A percentile compares a stretch with the other conserved stretches of the same genome.
Evolutionary conservation across 2,797 vertebrate genomes (phyloP).

Genomic region (Pyrrhura leucotis): DNA sequence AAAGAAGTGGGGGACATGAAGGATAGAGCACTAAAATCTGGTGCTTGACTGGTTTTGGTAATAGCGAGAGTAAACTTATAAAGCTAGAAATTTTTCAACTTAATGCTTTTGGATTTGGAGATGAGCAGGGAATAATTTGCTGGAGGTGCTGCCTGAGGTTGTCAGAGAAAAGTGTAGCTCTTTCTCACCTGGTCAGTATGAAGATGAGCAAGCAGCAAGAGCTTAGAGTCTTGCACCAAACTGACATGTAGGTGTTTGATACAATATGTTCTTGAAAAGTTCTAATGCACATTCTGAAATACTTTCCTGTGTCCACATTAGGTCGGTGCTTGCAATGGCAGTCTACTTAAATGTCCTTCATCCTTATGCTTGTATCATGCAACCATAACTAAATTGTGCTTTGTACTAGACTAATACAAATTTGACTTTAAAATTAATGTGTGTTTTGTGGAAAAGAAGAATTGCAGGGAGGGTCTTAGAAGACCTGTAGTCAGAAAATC

Average conservation of each 20-base stretch:
- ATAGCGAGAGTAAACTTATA: neutral
- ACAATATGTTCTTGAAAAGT: neutral
- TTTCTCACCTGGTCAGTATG: neutral
- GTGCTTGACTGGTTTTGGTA: neutral
- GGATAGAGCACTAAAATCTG: neutral
- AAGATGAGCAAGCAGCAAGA: neutral
- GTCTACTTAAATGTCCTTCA: neutral
- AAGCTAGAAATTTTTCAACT: neutral
- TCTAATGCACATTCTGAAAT: neutral
- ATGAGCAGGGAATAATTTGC: neutral
- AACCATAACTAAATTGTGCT: neutral
- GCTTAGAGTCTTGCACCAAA: neutral
- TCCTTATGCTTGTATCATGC: neutral
- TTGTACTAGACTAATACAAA: neutral
- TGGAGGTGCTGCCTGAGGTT: neutral
- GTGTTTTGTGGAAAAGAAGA: neutral
- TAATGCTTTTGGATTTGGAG: neutral
- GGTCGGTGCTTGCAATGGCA: neutral
- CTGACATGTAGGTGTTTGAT: neutral
- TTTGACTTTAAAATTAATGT: neutral
- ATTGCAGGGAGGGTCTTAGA: neutral
- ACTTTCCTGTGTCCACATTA: rapidly evolving
- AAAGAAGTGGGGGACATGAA: neutral
- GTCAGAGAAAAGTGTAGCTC: neutral
- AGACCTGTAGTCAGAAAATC: neutral